Percentiles rank a stretch among this genome's conserved stretches.
Conservation (phyloP, 2,113 vertebrate species). For the Myotis lucifugus region DNA sequence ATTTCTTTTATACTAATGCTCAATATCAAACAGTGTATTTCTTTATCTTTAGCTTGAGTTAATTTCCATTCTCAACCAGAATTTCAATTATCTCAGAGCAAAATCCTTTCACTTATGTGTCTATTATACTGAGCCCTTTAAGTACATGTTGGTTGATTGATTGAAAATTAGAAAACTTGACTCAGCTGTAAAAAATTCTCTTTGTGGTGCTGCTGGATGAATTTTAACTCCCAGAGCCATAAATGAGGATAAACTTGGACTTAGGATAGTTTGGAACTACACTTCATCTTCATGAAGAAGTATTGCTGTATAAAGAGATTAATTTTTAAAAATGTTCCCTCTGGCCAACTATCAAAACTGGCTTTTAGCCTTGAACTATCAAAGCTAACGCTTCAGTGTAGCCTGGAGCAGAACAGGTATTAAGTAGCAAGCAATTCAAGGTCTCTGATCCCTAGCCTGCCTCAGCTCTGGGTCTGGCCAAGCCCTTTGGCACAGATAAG, state of each 20-base stretch:
- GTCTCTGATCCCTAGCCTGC: constrained; percentile 48
- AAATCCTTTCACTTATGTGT: background rate
- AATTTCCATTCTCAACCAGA: constrained; percentile 32
- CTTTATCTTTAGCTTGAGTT: constrained; percentile 31
- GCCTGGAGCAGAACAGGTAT: constrained; percentile 58
- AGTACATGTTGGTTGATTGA: background rate
- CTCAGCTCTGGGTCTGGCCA: background rate
- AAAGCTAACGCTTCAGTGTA: constrained; percentile 61
- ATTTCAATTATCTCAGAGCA: constrained; percentile 18
- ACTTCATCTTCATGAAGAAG: constrained; percentile 55
- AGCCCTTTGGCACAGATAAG: constrained; percentile 54
- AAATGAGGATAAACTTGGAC: background rate
- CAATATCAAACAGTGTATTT: background rate
- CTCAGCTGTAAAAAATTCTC: background rate
- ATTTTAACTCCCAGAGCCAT: background rate
- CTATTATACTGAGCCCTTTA: background rate
- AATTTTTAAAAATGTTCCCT: constrained; percentile 54
- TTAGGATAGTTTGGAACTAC: constrained; percentile 28
- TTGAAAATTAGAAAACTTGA: constrained; percentile 53
- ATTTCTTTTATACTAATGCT: constrained; percentile 19
- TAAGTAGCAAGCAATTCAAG: constrained; percentile 51
- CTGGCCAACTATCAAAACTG: constrained; percentile 61
- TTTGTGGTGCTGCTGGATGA: constrained; percentile 22
- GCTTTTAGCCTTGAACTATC: constrained; percentile 64
- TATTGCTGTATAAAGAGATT: constrained; percentile 51